Conservation (phyloP, 2,888 invertebrate species). For the Tetrapedia diversipes region DNA sequence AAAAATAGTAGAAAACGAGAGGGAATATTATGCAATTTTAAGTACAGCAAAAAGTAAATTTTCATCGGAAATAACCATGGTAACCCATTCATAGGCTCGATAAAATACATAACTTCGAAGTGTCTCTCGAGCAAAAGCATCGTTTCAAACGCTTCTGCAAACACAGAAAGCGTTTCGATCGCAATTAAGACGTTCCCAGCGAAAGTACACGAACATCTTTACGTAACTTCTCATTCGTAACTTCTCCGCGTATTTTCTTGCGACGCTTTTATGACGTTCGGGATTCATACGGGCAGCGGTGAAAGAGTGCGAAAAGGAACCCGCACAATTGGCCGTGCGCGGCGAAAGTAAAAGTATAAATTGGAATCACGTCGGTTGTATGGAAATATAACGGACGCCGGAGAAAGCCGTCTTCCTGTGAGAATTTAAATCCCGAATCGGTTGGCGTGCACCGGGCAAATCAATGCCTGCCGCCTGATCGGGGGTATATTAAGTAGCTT, state of each 20-base stretch:
- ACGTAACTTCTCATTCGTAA: conserved; percentile 4
- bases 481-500: conserved; percentile 18
- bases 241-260: neutral
- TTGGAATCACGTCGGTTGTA: conserved; percentile 25
- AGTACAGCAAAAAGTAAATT: too few relatives aligned
- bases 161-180: neutral
- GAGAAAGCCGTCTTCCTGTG: conserved; percentile 46
- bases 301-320: conserved; percentile 1
- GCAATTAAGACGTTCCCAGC: conserved; percentile 5
- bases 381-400: conserved; percentile 39
- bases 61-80: too few relatives aligned
- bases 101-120: too few relatives aligned
- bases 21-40: too few relatives aligned
- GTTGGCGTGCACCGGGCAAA: conserved; percentile 3
- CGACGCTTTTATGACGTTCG: neutral
- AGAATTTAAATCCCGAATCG: conserved; percentile 44
- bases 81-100: too few relatives aligned
- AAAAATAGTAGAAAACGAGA: too few relatives aligned
- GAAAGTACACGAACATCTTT: conserved; percentile 8
- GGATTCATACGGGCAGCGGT: neutral
- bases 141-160: neutral
- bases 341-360: conserved; percentile 52
- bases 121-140: neutral
- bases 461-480: conserved; percentile 16
- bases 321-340: conserved; percentile 4